Evolutionary conservation across 2,797 vertebrate genomes (phyloP).

Genomic region (Halcyon chelicuti): DNA sequence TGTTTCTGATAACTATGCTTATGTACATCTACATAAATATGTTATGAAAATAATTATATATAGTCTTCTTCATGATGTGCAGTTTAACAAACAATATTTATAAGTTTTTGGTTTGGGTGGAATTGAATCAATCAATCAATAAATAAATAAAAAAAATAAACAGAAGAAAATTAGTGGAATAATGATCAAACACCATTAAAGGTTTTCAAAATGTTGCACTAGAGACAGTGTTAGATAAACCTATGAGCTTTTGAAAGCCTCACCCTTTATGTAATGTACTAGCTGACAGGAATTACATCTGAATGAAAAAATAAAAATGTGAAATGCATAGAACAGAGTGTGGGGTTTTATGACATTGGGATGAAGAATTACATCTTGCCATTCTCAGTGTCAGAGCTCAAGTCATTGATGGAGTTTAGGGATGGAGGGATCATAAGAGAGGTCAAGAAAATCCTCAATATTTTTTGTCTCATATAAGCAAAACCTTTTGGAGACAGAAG

Average conservation of each 20-base stretch:
- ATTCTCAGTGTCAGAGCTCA: constrained; percentile 41
- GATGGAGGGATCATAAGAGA: constrained; percentile 27
- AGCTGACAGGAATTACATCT: not conserved
- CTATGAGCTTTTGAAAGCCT: not conserved
- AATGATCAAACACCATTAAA: not conserved
- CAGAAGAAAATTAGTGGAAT: not conserved
- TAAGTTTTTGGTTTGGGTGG: not conserved
- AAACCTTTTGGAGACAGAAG: not conserved
- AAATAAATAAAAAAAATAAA: not conserved
- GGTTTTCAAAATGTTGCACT: not conserved
- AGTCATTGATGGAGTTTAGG: constrained; percentile 54
- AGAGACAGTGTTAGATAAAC: not conserved
- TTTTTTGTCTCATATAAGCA: constrained; percentile 33
- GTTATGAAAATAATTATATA: not conserved
- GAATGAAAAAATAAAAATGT: not conserved
- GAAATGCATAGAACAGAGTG: not conserved
- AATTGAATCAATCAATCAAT: not conserved
- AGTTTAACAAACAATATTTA: not conserved
- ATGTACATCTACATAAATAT: not conserved
- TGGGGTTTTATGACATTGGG: not conserved
- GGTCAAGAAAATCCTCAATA: constrained; percentile 47
- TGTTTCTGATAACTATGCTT: not conserved
- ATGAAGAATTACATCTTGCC: constrained; percentile 45
- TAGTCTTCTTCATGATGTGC: not conserved
- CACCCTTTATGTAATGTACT: not conserved